Conservation (phyloP, 2,888 invertebrate species). For the Spialia ferax region DNA sequence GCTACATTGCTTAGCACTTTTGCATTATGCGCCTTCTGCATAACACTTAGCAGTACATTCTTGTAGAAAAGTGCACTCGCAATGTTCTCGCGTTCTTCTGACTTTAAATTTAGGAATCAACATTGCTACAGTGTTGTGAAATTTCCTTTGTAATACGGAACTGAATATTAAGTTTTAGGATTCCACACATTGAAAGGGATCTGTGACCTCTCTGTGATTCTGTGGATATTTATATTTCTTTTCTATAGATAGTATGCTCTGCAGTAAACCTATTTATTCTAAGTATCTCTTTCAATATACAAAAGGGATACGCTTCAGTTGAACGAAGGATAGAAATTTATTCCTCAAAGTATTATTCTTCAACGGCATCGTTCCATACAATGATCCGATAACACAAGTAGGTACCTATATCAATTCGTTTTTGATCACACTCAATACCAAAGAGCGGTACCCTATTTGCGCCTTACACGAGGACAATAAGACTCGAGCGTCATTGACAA, state of each 20-base stretch:
- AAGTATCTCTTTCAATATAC: background rate
- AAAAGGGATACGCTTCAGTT: background rate
- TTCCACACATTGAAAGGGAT: too few relatives aligned
- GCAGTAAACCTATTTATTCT: too few relatives aligned
- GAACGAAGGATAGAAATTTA: background rate
- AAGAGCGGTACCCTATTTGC: slow-evolving; percentile 17
- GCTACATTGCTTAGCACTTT: slow-evolving; percentile 37
- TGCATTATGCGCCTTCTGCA: slow-evolving; percentile 37
- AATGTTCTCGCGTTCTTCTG: slow-evolving; percentile 28
- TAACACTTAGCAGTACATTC: slow-evolving; percentile 38
- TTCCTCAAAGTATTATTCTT: background rate
- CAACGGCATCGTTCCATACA: background rate
- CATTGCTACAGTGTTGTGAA: background rate
- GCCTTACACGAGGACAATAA: slow-evolving; percentile 19
- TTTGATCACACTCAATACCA: slow-evolving; percentile 18
- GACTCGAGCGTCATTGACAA: slow-evolving; percentile 28
- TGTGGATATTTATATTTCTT: too few relatives aligned
- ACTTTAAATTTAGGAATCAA: slow-evolving; percentile 22
- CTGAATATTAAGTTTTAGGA: background rate
- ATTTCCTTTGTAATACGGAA: background rate
- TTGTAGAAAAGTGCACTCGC: slow-evolving; percentile 36
- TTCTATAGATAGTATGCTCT: too few relatives aligned
- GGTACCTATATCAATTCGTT: slow-evolving; percentile 11
- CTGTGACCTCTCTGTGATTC: too few relatives aligned
- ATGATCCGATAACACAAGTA: background rate